Evolutionary conservation across 2,797 vertebrate genomes (phyloP), one percentile per base, ranked within the genome.

Genomic region (Vireo griseus): DNA sequence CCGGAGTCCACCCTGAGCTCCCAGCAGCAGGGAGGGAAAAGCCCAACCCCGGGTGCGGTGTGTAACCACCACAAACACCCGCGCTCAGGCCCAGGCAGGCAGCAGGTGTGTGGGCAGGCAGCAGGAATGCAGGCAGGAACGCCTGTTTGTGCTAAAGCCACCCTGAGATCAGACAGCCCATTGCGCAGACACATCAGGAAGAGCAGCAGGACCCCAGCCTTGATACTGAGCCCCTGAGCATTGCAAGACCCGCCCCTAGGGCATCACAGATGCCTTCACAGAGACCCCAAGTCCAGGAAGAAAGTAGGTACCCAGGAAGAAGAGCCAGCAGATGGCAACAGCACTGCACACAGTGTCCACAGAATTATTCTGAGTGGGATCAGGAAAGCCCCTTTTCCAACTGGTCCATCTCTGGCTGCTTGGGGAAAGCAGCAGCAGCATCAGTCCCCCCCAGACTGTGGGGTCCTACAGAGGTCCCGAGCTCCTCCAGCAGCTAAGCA

Each of bases 301-400:
- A 47, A 88, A 51, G 10, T 19, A 57, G 59, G 22, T 63, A 16
- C 6, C 1, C 1, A 20, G 26, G 0, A 3, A 20, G 29, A 69
- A 11, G 26, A 79, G 52, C 94, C 95, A 91, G 94, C 81, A 96
- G 94, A 86, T 96, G 94, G 94, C 95, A 96, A 96, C 75, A 94
- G 78, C 85, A 85, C 24, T 5, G 6, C 39, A 6, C 10, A 0
- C 3, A 18, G 8, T 0, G 13, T 2, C 17, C 44, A 4, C 5
- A 4, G 5, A n/a, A 10, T 8, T 5, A 35, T 5, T 73, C 39
- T 4, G 3, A 44, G 44, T 3, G 47, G 48, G 17, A 37, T 2
- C 1, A 12, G 40, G 47, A 21, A 66, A 80, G 11, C 28, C 14
- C 14, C 9, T 16, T 29, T 28, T 45, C 50, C 51, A 14, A 18